A percentile compares a stretch with the other conserved stretches of the same genome.
Evolutionary conservation across 2,113 vertebrate genomes (phyloP).

Genomic region (Verasper variegatus): DNA sequence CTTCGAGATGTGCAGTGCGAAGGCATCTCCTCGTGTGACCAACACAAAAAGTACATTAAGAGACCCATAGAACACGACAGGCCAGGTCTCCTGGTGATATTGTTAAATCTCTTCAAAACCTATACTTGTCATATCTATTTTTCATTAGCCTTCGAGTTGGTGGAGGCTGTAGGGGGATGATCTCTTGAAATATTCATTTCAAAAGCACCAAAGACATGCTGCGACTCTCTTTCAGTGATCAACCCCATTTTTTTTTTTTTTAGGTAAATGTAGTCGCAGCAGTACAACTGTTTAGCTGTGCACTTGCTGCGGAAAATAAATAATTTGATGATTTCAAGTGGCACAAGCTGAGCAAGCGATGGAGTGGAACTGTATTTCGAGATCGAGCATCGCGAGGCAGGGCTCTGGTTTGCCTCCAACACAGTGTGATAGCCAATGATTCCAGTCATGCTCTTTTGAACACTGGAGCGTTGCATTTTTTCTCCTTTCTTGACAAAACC

Average conservation of each 20-base stretch:
- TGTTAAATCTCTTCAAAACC: constrained; percentile 57
- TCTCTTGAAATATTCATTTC: constrained; percentile 70
- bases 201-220: constrained; percentile 49
- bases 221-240: constrained; percentile 43
- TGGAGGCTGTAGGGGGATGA: constrained; percentile 50
- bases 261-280: constrained; percentile 8
- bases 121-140: constrained; percentile 63
- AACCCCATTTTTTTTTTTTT: constrained; percentile 17
- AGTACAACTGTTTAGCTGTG: not conserved
- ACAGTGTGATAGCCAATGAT: constrained; percentile 9
- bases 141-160: constrained; percentile 67
- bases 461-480: constrained; percentile 1
- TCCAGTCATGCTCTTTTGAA: constrained; percentile 30
- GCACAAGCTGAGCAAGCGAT: constrained; percentile 19
- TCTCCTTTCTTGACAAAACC: constrained; percentile 11
- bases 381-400: not conserved
- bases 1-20: not conserved
- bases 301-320: not conserved
- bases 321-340: constrained; percentile 13
- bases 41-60: constrained; percentile 16
- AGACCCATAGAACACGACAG: constrained; percentile 7
- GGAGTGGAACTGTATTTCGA: constrained; percentile 17
- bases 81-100: constrained; percentile 26
- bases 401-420: constrained; percentile 18
- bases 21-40: constrained; percentile 10